Base-by-base conservation (phyloP, 2,113 vertebrate genomes). In the Phasianus colchicus region DNA sequence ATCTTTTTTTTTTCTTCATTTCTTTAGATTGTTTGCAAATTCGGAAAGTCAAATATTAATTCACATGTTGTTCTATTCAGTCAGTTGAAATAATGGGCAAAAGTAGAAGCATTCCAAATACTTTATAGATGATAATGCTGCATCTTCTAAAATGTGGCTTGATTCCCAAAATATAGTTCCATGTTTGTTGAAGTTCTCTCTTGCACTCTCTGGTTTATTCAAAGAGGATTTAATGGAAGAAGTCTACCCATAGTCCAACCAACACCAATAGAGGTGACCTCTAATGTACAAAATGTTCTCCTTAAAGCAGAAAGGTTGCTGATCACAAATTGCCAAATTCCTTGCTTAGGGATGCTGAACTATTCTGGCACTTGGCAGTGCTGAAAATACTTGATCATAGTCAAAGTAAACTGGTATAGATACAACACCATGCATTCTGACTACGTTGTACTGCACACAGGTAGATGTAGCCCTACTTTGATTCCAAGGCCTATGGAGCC, bases 81-180 rank as follows among this genome's bases (percentile, higher is more conserved):
- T 94, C 93, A 93, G 42, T 32, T 78, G 86, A n/a, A n/a, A 7
- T 4, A 67, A 78, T 3, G 75, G 55, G 29, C 20, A 72, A 94
- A 93, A 50, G 40, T 29, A 95, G 97, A 96, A 96, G 47, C 71
- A 89, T 50, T 92, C 83, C 84, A 95, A 95, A 96, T 92, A 95
- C 71, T 93, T 95, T 82, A 84, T 48, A 95, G 50, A 94, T 83
- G 32, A 93, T 48, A 83, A 66, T 86, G 75, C 65, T 81, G 76
- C 25, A 63, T 43, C 48, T 89, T 70, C 43, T 66, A 76, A 91
- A 82, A 69, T 5, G 48, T 57, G 52, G 29, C 30, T 63, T 32
- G 25, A 83, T 61, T 72, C 64, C 76, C 54, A 75, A 86, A 66
- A 85, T 36, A 45, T 3, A 77, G 32, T 32, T 70, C n/a, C 55